Base-by-base conservation (phyloP, 2,797 vertebrate species). In the Pelodytes ibericus region DNA sequence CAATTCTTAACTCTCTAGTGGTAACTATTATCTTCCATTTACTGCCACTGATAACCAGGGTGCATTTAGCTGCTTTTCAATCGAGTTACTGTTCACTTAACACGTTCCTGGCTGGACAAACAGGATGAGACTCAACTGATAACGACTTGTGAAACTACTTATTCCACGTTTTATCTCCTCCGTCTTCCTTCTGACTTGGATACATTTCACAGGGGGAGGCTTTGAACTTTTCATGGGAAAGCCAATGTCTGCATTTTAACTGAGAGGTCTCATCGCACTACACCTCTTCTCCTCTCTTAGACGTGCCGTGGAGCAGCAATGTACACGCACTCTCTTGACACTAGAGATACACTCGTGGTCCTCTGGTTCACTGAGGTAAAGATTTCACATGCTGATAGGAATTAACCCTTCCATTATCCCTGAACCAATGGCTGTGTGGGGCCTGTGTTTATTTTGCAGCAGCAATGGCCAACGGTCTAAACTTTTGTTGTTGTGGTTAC, bases 11-110 rank as follows among this genome's bases (percentile, higher is more conserved):
- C 88, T 91, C 91, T 93, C 92, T 89, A 75, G 89, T 88, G 91
- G 86, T 88, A 89, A 24, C 93, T 90, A 95, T 96, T 95, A 95
- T 92, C 92, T 90, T 89, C 89, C 93, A 94, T 96, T 97, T 96
- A 91, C 92, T 88, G 88, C 87, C 88, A 88, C 92, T 94, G 94
- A 95, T 97, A 94, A 93, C 92, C 90, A 91, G 86, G 87, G 88
- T 87, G 85, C 81, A 90, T 86, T 88, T 90, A 92, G 92, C 91
- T 93, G 87, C 83, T 87, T 57, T 76, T 80, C 77, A 86, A 91
- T 91, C 89, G 74, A 86, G 85, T 91, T 91, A 86, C 90, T 89
- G 87, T 88, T 88, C 89, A 88, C 89, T 92, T 93, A 92, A 92
- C 91, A 87, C 88, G 58, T 84, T 88, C 86, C 86, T 85, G 86